Evolutionary conservation across 2,888 invertebrate species (phyloP).

Genomic region (Leptopilina myrica): DNA sequence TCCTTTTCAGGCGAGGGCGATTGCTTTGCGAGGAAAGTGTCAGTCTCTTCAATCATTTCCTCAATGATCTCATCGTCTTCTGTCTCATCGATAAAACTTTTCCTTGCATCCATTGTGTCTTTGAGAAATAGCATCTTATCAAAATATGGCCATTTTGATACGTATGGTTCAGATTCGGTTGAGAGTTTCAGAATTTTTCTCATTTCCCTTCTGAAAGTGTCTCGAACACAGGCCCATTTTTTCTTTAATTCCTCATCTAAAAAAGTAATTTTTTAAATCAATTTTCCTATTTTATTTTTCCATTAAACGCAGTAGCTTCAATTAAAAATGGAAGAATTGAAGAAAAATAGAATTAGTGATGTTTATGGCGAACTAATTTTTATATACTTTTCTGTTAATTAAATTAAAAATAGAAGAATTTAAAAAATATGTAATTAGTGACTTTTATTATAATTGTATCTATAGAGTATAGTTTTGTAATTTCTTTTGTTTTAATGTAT

Average conservation of each 20-base stretch:
- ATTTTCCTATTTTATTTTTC: neutral
- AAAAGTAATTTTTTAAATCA: neutral
- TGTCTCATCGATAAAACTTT: slow-evolving; percentile 23
- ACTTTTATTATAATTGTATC: too few relatives aligned
- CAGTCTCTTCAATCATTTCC: neutral
- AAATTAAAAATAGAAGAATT: too few relatives aligned
- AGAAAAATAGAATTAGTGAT: too few relatives aligned
- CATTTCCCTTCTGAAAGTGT: slow-evolving; percentile 32
- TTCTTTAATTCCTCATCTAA: slow-evolving; percentile 32
- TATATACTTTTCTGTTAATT: too few relatives aligned
- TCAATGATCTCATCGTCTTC: slow-evolving; percentile 1
- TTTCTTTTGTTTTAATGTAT: too few relatives aligned
- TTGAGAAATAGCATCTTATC: slow-evolving; percentile 28
- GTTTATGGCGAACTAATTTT: too few relatives aligned
- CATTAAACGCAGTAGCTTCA: too few relatives aligned
- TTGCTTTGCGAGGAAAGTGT: neutral
- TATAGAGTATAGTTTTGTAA: too few relatives aligned
- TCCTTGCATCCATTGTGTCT: slow-evolving; percentile 35
- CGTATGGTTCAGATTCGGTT: slow-evolving; percentile 17
- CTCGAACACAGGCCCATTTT: slow-evolving; percentile 26
- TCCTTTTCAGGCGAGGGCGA: neutral
- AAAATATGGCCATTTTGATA: slow-evolving; percentile 35
- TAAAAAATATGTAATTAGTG: too few relatives aligned
- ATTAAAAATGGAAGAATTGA: too few relatives aligned
- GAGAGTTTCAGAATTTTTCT: slow-evolving; percentile 28